phyloP scores from a whole-genome alignment of 2,797 vertebrate species.

The Huso huso region DNA sequence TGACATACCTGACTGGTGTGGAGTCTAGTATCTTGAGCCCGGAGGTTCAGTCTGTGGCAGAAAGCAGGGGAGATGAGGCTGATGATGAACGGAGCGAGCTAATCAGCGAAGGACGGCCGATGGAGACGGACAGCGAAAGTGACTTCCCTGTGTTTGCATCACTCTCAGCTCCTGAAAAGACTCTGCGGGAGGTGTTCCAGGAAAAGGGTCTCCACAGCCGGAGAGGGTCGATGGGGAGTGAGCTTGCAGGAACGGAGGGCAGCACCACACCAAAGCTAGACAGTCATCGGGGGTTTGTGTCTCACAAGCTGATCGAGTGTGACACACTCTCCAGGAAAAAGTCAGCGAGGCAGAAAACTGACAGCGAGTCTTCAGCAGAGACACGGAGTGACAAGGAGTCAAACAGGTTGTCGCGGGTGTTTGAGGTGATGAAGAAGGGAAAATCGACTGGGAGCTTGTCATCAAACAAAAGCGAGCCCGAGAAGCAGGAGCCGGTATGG shows the following conservation, averaged over 20 bases:
- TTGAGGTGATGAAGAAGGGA: constrained; percentile 84
- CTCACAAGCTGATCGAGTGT: constrained; percentile 79
- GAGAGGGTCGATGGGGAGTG: constrained; percentile 43
- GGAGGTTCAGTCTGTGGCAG: constrained; percentile 76
- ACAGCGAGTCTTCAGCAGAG: constrained; percentile 76
- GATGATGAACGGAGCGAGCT: constrained; percentile 90
- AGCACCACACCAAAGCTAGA: constrained; percentile 62
- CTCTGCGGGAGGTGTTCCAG: constrained; percentile 30
- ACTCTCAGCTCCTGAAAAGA: constrained; percentile 40
- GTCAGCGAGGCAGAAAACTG: constrained; percentile 75
- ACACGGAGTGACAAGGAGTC: constrained; percentile 56
- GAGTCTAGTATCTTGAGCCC: constrained; percentile 75
- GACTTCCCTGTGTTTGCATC: constrained; percentile 78
- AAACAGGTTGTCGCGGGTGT: constrained; percentile 62
- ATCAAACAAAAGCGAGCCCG: constrained; percentile 62
- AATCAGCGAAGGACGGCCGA: constrained; percentile 79
- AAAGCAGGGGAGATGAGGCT: constrained; percentile 86
- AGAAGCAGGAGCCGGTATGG: constrained; percentile 77
- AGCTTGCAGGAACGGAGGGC: constrained; percentile 50
- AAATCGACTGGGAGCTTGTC: constrained; percentile 75
- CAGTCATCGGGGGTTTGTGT: constrained; percentile 66
- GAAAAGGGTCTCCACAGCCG: constrained; percentile 48
- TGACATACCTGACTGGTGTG: constrained; percentile 63
- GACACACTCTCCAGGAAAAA: constrained; percentile 79
- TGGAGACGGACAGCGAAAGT: constrained; percentile 89